Evolutionary conservation across 2,113 vertebrate genomes (phyloP).

Genomic region (Marcusenius ussheri): DNA sequence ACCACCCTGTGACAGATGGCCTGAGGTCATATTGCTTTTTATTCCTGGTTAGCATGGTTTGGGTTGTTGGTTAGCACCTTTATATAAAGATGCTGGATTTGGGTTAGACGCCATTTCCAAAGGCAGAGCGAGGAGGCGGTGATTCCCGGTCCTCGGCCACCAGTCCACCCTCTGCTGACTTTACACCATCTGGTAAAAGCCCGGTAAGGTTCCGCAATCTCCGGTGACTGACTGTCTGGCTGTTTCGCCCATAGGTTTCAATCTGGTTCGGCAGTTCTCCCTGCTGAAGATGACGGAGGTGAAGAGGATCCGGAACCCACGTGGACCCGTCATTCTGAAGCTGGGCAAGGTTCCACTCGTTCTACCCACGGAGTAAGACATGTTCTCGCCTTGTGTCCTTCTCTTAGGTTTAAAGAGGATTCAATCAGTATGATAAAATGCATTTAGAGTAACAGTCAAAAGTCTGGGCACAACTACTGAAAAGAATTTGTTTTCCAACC

Average conservation of each 20-base stretch:
- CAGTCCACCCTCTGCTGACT: not conserved
- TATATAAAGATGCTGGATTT: not conserved
- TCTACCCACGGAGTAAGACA: slow-evolving; percentile 72
- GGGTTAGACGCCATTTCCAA: not conserved
- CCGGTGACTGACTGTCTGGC: slow-evolving; percentile 28
- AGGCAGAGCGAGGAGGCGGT: not conserved
- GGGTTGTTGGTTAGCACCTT: not conserved
- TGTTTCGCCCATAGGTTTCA: slow-evolving; percentile 70
- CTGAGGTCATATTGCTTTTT: not conserved
- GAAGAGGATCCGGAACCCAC: slow-evolving; percentile 79
- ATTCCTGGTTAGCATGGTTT: not conserved
- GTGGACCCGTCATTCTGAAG: slow-evolving; percentile 72
- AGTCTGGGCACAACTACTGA: not conserved
- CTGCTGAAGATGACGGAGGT: slow-evolving; percentile 75
- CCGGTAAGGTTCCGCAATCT: not conserved
- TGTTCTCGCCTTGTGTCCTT: not conserved
- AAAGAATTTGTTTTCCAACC: not conserved
- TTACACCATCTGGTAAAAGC: not conserved
- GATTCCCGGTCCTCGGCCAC: not conserved
- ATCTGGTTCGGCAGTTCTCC: slow-evolving; percentile 77
- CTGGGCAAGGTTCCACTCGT: slow-evolving; percentile 72
- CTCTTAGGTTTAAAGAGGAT: not conserved
- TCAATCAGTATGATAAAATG: not conserved
- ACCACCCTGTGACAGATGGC: not conserved
- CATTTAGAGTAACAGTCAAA: not conserved